phyloP scores from a whole-genome alignment of 2,888 invertebrate genomes.

The Plebejus anna region DNA sequence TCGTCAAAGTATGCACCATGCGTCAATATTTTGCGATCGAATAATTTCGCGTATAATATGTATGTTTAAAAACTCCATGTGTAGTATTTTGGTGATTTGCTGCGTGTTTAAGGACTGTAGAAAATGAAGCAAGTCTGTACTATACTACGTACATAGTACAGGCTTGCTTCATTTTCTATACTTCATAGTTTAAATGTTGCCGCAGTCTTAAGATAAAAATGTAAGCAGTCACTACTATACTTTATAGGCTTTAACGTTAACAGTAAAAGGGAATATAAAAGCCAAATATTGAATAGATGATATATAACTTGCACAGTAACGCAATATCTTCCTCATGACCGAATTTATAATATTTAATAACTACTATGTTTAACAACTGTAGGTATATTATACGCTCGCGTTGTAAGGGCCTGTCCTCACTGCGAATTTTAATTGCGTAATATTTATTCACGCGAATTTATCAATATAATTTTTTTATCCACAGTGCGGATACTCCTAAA shows the following conservation, averaged over 20 bases:
- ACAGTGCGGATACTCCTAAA: too few relatives aligned
- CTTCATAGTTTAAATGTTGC: background rate
- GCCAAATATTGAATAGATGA: constrained; percentile 7
- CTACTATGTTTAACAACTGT: background rate
- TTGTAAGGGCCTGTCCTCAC: background rate
- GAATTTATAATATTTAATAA: constrained; percentile 14
- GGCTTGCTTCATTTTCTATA: background rate
- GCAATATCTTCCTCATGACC: constrained; percentile 14
- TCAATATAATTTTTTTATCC: too few relatives aligned
- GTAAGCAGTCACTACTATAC: background rate
- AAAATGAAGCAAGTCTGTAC: background rate
- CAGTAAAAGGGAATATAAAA: background rate
- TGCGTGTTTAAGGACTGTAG: background rate
- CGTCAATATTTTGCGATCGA: background rate
- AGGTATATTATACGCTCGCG: background rate
- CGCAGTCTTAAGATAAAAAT: background rate
- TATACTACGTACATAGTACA: background rate
- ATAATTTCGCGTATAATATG: background rate
- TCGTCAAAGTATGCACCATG: background rate
- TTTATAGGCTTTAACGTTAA: background rate
- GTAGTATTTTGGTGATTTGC: background rate
- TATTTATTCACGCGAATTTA: too few relatives aligned
- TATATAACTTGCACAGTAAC: background rate
- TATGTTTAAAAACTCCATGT: background rate
- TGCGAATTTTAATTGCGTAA: too few relatives aligned